These are phyloP conservation scores for Bubo scandiacus DNA, from an alignment of 2,113 vertebrate genomes.

Conservation along the genomic window DNA sequence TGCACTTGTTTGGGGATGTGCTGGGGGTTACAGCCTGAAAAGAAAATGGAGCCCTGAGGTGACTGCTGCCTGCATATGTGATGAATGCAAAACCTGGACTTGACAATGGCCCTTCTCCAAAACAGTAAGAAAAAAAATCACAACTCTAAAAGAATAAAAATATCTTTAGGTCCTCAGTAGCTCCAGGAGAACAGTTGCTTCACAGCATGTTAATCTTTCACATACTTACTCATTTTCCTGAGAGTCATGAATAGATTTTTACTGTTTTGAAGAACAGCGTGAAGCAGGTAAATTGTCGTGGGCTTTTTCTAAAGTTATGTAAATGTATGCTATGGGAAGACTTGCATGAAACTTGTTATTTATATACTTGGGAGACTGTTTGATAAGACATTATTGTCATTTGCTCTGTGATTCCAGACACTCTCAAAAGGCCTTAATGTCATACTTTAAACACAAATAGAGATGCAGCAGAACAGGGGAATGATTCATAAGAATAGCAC, in stretches of 20 bases:
- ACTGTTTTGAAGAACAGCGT: background rate
- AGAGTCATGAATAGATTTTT: background rate
- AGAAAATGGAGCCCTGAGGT: background rate
- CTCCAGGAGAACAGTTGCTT: background rate
- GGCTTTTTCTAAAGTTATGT: background rate
- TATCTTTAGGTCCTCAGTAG: background rate
- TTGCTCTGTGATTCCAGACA: conserved; percentile 9
- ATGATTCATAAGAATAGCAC: background rate
- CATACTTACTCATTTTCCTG: background rate
- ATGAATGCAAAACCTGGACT: background rate
- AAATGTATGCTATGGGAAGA: background rate
- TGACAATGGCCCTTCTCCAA: background rate
- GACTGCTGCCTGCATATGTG: background rate
- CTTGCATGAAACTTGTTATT: background rate
- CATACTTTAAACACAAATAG: background rate
- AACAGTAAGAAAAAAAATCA: background rate
- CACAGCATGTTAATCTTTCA: background rate
- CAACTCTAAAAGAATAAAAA: background rate
- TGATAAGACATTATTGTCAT: conserved; percentile 9
- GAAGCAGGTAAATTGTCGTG: background rate
- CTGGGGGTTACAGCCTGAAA: background rate
- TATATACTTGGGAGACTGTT: background rate
- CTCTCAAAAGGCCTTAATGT: conserved; percentile 14
- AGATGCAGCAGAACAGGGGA: background rate
- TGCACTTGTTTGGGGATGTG: background rate